Base-by-base conservation (phyloP, 2,888 invertebrate species). In the Melanophora roralis region DNA sequence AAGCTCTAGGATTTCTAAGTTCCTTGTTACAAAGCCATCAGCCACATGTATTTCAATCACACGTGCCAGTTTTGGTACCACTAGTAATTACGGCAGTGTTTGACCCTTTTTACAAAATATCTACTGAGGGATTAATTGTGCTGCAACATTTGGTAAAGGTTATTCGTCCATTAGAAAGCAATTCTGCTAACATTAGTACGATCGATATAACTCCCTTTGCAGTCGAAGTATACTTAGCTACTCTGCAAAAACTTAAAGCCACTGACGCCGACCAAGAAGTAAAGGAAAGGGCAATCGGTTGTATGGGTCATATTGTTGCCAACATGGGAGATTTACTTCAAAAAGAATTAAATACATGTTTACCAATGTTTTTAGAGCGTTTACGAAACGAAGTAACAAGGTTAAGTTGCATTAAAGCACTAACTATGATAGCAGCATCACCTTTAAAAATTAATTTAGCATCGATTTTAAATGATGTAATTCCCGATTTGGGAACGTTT, bases 261-360 rank as follows among this genome's bases (percentile, higher is more conserved):
- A 96, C 98, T 0, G 99, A 99, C 88, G 98, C 99, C 87, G 99
- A 99, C 91, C 99, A 99, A 89, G 99, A 99, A 91, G 99, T 99
- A 0, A 99, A 99, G 90, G 99, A 99, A 88, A 93, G 98, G 23
- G 98, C 99, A 9, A 99, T 99, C 82, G 95, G 97, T 0, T 97
- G 98, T 85, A 97, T 97, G 95, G 98, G 98, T 12, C 97, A 98
- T 89, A 94, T 98, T 60, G 93, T 99, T 59, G 95, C 96, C 78
- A 96, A 97, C 89, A 93, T 98, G 83, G 98, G 98, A 0, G 97
- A 98, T 89, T 93, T 94, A 84, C 90, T 98, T 62, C 91, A 94
- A 89, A 92, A 91, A 64, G 97, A 98, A 89, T 91, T 98, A 69
- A 93, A 93, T 1, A 93, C 93, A 5, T 98, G 98, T 89, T 91